Percentiles rank a stretch among this genome's conserved stretches.
These are phyloP conservation scores for Enteromius paludinosus DNA, from an alignment of 2,797 vertebrate genomes.

Conservation along the genomic window DNA sequence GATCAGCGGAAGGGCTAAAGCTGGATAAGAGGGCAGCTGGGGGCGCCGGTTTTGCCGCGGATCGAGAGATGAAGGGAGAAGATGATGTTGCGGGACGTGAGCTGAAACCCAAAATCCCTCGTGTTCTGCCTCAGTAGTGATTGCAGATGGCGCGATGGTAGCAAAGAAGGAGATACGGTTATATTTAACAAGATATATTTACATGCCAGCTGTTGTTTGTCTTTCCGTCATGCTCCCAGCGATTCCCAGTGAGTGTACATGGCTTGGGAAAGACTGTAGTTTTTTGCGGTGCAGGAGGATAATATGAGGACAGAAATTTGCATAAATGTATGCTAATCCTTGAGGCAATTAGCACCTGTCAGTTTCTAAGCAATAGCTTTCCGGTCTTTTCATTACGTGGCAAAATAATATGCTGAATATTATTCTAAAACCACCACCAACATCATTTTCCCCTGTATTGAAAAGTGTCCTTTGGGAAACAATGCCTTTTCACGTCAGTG, in stretches of 20 bases:
- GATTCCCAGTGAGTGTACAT: slow-evolving; percentile 30
- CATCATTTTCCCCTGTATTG: not conserved
- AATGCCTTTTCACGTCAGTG: slow-evolving; percentile 28
- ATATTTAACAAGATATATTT: slow-evolving; percentile 65
- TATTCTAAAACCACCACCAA: not conserved
- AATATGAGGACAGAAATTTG: slow-evolving; percentile 25
- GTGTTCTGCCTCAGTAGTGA: slow-evolving; percentile 38
- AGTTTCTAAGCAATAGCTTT: slow-evolving; percentile 18
- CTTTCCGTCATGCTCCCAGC: slow-evolving; percentile 51
- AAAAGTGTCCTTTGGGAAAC: slow-evolving; percentile 18
- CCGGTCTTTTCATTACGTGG: slow-evolving; percentile 14
- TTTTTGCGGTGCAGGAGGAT: slow-evolving; percentile 28
- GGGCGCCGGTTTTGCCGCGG: slow-evolving; percentile 42
- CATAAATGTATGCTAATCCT: slow-evolving; percentile 42
- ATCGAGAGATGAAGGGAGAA: slow-evolving; percentile 54
- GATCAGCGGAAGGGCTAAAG: slow-evolving; percentile 57
- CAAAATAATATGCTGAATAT: slow-evolving; percentile 13
- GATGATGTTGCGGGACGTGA: slow-evolving; percentile 57
- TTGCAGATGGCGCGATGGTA: slow-evolving; percentile 23
- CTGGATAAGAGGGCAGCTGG: slow-evolving; percentile 59
- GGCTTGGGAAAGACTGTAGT: slow-evolving; percentile 41
- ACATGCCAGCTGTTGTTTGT: slow-evolving; percentile 63
- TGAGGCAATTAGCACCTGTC: slow-evolving; percentile 56
- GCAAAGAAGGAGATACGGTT: slow-evolving; percentile 50
- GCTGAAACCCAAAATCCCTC: slow-evolving; percentile 47